Conservation (phyloP, 2,888 invertebrate genomes). For the Endotricha flammealis region DNA sequence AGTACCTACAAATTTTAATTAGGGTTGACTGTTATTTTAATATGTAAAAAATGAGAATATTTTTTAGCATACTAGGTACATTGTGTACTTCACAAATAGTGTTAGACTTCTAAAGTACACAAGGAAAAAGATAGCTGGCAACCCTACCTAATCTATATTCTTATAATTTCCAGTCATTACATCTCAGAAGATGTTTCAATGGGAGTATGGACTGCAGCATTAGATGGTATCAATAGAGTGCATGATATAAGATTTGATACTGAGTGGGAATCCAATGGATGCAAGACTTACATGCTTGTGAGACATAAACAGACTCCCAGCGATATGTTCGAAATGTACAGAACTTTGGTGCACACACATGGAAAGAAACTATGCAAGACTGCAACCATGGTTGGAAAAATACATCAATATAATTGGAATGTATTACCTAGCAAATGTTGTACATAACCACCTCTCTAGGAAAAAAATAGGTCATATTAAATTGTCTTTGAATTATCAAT, state of each 20-base stretch:
- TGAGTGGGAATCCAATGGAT: constrained; percentile 93
- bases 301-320: constrained; percentile 89
- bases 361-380: constrained; percentile 79
- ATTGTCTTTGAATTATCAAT: no score
- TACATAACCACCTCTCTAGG: constrained; percentile 22
- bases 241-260: constrained; percentile 97
- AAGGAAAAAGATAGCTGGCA: no score
- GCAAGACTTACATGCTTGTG: constrained; percentile 89
- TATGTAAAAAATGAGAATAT: no score
- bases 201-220: constrained; percentile 94
- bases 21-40: no score
- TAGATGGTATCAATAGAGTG: constrained; percentile 87
- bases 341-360: constrained; percentile 71
- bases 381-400: constrained; percentile 75
- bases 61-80: no score
- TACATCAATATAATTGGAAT: constrained; percentile 91
- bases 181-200: constrained; percentile 96
- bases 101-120: no score
- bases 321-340: constrained; percentile 85
- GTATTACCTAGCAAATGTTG: constrained; percentile 90
- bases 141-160: no score
- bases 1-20: no score
- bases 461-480: constrained; percentile 29
- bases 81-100: no score
- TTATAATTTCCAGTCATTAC: constrained; percentile 81